These are phyloP conservation scores for Escarpia spicata DNA, from an alignment of 2,888 invertebrate genomes.

Conservation along the genomic window DNA sequence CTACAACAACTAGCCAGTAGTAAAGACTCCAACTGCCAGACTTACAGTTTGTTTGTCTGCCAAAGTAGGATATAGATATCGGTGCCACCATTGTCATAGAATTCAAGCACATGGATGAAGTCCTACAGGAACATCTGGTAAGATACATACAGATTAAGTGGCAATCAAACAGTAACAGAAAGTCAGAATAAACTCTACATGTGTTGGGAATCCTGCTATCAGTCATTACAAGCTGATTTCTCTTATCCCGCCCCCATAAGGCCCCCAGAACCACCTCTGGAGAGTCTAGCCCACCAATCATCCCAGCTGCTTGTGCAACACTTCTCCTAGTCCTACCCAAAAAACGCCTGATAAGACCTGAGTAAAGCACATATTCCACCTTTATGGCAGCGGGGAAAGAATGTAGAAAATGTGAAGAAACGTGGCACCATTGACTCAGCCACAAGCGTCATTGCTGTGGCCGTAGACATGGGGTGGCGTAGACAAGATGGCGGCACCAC, in stretches of 20 bases:
- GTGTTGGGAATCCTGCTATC: background rate
- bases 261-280: background rate
- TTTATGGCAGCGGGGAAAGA: background rate
- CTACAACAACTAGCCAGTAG: too few relatives aligned
- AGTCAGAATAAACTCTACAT: background rate
- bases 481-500: background rate
- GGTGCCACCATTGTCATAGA: background rate
- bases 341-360: background rate
- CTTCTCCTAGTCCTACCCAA: background rate
- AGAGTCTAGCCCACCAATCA: background rate
- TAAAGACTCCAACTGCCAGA: too few relatives aligned
- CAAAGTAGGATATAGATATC: background rate
- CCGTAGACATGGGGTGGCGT: background rate
- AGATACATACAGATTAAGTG: background rate
- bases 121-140: background rate
- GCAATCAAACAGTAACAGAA: background rate
- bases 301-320: background rate
- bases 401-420: background rate
- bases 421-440: slow-evolving; percentile 2
- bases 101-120: background rate
- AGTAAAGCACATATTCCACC: slow-evolving; percentile 1
- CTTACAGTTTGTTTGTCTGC: background rate
- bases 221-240: background rate
- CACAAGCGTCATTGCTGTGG: background rate
- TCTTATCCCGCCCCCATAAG: background rate